These are phyloP conservation scores for Drosophila truncata DNA, from an alignment of 1,140 invertebrate genomes.

Conservation along the genomic window DNA sequence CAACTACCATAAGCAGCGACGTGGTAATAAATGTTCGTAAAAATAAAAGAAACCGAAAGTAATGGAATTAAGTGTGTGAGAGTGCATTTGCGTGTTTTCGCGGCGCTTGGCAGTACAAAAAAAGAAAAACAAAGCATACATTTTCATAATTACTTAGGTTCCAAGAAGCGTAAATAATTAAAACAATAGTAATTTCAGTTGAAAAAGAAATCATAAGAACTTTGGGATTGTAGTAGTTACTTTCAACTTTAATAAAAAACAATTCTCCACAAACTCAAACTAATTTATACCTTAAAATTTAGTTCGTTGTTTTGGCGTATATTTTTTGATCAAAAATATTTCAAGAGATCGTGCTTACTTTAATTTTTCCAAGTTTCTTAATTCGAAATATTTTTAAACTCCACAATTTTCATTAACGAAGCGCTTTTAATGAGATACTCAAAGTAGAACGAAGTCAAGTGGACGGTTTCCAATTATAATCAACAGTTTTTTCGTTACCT, in stretches of 20 bases:
- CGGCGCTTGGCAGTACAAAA: neutral
- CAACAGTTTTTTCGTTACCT: slow-evolving; percentile 16
- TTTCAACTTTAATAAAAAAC: no score
- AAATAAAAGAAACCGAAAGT: slow-evolving; percentile 54
- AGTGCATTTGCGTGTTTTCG: slow-evolving; percentile 13
- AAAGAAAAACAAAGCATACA: slow-evolving; percentile 10
- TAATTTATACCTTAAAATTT: no score
- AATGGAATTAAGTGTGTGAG: slow-evolving; percentile 30
- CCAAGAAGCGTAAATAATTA: slow-evolving; percentile 13
- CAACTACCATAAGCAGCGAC: slow-evolving; percentile 38
- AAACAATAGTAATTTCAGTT: neutral
- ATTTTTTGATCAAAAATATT: neutral
- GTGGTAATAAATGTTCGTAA: slow-evolving; percentile 39
- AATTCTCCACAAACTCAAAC: no score
- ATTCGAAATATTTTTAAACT: neutral
- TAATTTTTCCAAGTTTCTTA: neutral
- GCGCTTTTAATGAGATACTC: slow-evolving; percentile 19
- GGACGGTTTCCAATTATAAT: slow-evolving; percentile 25
- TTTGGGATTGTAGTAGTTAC: no score
- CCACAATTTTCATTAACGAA: neutral
- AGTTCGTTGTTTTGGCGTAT: neutral
- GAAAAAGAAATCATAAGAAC: neutral
- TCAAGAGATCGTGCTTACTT: neutral
- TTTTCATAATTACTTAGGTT: slow-evolving; percentile 16
- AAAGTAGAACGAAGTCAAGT: slow-evolving; percentile 3